Evolutionary conservation across 2,888 invertebrate genomes (phyloP), one percentile per base, ranked within the genome.

Genomic region (Ichneumoninae sp.): DNA sequence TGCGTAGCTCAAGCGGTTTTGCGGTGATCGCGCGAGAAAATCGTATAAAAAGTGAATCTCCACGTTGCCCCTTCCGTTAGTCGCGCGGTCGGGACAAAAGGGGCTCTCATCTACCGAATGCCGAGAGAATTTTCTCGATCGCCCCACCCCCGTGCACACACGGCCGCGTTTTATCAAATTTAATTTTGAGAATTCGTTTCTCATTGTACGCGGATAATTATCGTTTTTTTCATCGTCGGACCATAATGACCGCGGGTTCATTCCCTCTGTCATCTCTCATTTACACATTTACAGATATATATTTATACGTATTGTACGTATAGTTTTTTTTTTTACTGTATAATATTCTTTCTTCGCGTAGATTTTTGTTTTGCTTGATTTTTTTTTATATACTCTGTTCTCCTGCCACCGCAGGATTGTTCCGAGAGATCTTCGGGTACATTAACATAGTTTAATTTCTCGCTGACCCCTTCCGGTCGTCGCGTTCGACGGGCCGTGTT

Each of bases 21-120:
- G 70, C 71, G 30, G 77, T 36, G 63, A 60, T 76, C 81, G 78
- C 68, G 75, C 82, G 82, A 85, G 84, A 85, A 83, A 87, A 88
- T 90, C 76, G 90, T 90, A 90, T 89, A 89, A 90, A 90, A 90
- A 89, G 89, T 87, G 87, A 86, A 85, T 88, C 88, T 88, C 86
- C 86, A 86, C 76, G 75, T 76, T 30, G 57, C 74, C 77, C 80
- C 66, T 54, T 73, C 68, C 73, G 81, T 75, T 44, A 70, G 78
- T 71, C 69, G 73, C 73, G 83, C 66, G 66, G 47, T 66, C 68
- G 83, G 70, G 75, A 70, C 76, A 65, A 86, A 57, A 71, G 40
- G 30, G 70, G 70, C 36, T 65, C 26, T 33, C 71, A 68, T 19
- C 30, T 33, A 33, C 60, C 73, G 30, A 33, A 10, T 36, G 76